Conservation (phyloP, 2,113 vertebrate species). For the Parus major region DNA sequence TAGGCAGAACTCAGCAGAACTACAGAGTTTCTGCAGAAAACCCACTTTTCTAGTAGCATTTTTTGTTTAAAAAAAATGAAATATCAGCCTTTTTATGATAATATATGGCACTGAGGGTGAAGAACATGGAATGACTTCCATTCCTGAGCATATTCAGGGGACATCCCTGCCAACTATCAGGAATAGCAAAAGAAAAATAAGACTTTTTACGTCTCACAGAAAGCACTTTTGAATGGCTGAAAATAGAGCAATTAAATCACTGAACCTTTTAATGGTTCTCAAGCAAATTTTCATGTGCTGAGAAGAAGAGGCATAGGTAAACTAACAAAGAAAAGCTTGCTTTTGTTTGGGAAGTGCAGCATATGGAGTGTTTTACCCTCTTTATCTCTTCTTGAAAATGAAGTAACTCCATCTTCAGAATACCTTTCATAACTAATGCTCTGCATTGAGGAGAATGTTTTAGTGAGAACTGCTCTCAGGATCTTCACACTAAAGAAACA, state of each 20-base stretch:
- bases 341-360: not conserved
- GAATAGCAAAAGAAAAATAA: not conserved
- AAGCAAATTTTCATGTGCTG: not conserved
- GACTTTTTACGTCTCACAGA: not conserved
- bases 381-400: not conserved
- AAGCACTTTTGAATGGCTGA: not conserved
- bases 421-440: not conserved
- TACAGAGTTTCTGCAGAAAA: not conserved
- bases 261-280: not conserved
- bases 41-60: not conserved
- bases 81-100: not conserved
- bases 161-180: not conserved
- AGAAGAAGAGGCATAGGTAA: not conserved
- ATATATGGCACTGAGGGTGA: not conserved
- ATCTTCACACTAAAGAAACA: slow-evolving; percentile 18
- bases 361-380: not conserved
- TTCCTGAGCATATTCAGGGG: not conserved
- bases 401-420: not conserved
- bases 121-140: not conserved
- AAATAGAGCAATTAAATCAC: not conserved
- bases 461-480: not conserved
- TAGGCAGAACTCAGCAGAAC: not conserved
- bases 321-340: not conserved
- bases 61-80: not conserved
- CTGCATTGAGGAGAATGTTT: not conserved